Conservation (phyloP, 1,140 invertebrate species). For the Zaprionus ghesquierei region DNA sequence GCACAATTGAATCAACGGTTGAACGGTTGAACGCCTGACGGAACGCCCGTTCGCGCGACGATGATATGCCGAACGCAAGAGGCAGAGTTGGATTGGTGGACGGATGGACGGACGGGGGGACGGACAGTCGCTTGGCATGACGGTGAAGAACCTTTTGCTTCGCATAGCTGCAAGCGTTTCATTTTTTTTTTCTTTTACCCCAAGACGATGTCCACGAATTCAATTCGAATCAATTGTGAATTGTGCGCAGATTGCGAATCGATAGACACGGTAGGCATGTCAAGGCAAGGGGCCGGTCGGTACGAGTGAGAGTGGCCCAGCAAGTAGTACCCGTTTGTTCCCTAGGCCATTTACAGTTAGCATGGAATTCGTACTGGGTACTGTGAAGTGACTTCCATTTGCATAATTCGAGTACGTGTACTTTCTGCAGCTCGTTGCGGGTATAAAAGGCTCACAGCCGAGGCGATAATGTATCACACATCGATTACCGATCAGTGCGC, state of each 20-base stretch:
- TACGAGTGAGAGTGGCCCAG: not conserved
- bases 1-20: conserved; percentile 20
- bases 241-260: not conserved
- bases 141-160: conserved; percentile 48
- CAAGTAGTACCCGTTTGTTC: conserved; percentile 3
- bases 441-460: conserved; percentile 65
- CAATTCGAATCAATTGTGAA: conserved; percentile 64
- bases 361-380: conserved; percentile 16
- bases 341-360: conserved; percentile 46
- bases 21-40: conserved; percentile 20
- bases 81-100: not conserved
- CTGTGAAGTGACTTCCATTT: conserved; percentile 33
- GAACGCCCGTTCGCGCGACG: not conserved
- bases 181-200: conserved; percentile 5
- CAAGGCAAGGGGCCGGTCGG: not conserved
- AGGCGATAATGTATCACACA: conserved; percentile 68
- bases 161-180: conserved; percentile 69
- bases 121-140: conserved; percentile 28
- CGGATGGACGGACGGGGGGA: conserved; percentile 21
- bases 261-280: conserved; percentile 2
- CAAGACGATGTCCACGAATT: conserved; percentile 22
- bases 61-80: not conserved
- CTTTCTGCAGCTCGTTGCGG: conserved; percentile 7
- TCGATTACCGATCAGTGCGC: conserved; percentile 72
- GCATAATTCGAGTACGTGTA: conserved; percentile 27